A percentile compares a stretch with the other conserved stretches of the same genome.
These are phyloP conservation scores for Rhinolophus sinicus DNA, from an alignment of 2,113 vertebrate species.

Conservation along the genomic window DNA sequence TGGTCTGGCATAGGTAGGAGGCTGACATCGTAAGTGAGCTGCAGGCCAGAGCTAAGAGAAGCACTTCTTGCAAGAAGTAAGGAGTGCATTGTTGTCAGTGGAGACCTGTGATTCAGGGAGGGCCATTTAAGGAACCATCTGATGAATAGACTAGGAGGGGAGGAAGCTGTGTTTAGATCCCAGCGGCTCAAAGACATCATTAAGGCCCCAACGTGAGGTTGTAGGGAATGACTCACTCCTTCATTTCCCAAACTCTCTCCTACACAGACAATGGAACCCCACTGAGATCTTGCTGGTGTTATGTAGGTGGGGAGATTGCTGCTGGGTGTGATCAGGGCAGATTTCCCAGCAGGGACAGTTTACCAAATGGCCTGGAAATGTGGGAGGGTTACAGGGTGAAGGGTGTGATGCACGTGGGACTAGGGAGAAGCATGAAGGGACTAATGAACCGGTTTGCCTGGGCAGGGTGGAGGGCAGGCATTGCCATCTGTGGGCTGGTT, in stretches of 20 bases:
- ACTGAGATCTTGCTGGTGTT: background rate
- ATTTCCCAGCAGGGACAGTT: background rate
- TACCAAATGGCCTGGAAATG: background rate
- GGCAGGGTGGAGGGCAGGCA: background rate
- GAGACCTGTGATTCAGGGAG: background rate
- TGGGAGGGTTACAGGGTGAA: background rate
- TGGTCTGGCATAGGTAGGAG: background rate
- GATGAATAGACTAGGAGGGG: background rate
- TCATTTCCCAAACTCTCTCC: background rate
- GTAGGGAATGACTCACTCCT: constrained; percentile 20
- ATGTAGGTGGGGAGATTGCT: constrained; percentile 21
- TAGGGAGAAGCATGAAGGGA: background rate
- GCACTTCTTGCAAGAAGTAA: background rate
- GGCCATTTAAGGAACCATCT: background rate
- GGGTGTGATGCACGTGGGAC: background rate
- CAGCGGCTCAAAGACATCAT: background rate
- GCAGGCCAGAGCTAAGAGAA: background rate
- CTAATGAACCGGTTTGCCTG: constrained; percentile 27
- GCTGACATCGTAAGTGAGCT: background rate
- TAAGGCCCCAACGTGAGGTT: background rate
- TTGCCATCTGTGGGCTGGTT: background rate
- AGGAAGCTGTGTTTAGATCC: background rate
- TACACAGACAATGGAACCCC: background rate
- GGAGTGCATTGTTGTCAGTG: background rate
- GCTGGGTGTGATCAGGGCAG: background rate